Conservation (phyloP, 2,797 vertebrate genomes). For the Sparus aurata region DNA sequence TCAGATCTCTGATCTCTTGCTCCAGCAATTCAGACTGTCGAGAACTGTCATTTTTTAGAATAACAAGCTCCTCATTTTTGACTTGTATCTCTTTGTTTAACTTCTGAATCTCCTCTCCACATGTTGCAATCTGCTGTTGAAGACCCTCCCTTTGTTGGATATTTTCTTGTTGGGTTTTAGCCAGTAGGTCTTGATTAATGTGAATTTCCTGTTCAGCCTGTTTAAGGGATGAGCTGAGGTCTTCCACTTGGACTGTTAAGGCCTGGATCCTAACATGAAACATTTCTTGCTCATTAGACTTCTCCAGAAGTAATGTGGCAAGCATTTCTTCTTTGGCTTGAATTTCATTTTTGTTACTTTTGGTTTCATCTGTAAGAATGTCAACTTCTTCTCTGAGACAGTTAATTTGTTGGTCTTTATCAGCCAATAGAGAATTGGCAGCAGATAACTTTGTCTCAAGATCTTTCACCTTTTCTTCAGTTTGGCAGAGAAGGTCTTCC, state of each 20-base stretch:
- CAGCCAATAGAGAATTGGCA: constrained; percentile 59
- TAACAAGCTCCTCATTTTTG: constrained; percentile 57
- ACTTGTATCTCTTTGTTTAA: constrained; percentile 52
- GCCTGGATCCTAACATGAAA: constrained; percentile 79
- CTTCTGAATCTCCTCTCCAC: constrained; percentile 72
- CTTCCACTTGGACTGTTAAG: constrained; percentile 62
- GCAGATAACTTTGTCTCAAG: constrained; percentile 59
- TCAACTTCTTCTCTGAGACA: constrained; percentile 63
- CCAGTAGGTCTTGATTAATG: constrained; percentile 56
- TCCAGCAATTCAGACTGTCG: constrained; percentile 38
- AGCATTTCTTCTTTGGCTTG: constrained; percentile 68
- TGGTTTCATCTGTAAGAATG: constrained; percentile 51
- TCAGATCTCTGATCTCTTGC: constrained; percentile 54
- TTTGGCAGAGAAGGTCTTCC: constrained; percentile 54
- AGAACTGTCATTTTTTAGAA: constrained; percentile 47
- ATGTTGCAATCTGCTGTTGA: constrained; percentile 49
- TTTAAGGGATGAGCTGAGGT: constrained; percentile 55
- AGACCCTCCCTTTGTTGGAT: constrained; percentile 57
- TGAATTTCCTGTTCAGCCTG: constrained; percentile 70
- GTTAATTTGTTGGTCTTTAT: constrained; percentile 80
- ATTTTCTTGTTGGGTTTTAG: constrained; percentile 54
- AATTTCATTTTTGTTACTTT: constrained; percentile 58
- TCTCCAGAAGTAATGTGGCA: constrained; percentile 59
- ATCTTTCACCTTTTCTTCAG: constrained; percentile 74
- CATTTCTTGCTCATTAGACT: constrained; percentile 56